Conservation (phyloP, 1,140 invertebrate genomes). For the Trypoxylus dichotomus region DNA sequence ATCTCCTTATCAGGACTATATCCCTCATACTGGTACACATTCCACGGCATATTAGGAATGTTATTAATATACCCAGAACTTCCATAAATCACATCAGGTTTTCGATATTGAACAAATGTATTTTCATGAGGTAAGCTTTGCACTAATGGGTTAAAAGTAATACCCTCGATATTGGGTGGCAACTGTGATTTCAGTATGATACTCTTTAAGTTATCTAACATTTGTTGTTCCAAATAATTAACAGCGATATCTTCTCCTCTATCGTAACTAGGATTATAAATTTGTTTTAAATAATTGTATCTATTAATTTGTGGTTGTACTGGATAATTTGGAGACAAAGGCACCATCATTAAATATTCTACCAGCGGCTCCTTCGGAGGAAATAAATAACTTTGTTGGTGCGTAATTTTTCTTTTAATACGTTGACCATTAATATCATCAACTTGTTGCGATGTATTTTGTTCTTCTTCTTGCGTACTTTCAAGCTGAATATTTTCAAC, state of each 20-base stretch:
- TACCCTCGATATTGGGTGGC: slow-evolving; percentile 11
- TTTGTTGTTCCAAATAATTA: slow-evolving; percentile 48
- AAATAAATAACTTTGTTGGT: background rate
- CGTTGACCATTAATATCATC: background rate
- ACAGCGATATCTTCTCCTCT: slow-evolving; percentile 44
- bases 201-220: slow-evolving; percentile 34
- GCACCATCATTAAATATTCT: slow-evolving; percentile 18
- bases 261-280: background rate
- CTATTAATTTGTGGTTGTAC: slow-evolving; percentile 33
- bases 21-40: slow-evolving; percentile 2
- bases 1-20: slow-evolving; percentile 16
- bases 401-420: slow-evolving; percentile 10
- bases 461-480: background rate
- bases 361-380: slow-evolving; percentile 10
- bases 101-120: slow-evolving; percentile 53
- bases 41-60: slow-evolving; percentile 30
- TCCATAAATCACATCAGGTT: background rate
- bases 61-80: slow-evolving; percentile 22
- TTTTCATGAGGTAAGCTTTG: slow-evolving; percentile 61
- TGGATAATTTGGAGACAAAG: background rate
- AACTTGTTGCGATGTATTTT: background rate
- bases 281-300: slow-evolving; percentile 14
- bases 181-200: slow-evolving; percentile 34
- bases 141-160: slow-evolving; percentile 50
- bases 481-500: background rate